Conservation (phyloP, 2,888 invertebrate genomes). For the Scotopteryx bipunctaria region DNA sequence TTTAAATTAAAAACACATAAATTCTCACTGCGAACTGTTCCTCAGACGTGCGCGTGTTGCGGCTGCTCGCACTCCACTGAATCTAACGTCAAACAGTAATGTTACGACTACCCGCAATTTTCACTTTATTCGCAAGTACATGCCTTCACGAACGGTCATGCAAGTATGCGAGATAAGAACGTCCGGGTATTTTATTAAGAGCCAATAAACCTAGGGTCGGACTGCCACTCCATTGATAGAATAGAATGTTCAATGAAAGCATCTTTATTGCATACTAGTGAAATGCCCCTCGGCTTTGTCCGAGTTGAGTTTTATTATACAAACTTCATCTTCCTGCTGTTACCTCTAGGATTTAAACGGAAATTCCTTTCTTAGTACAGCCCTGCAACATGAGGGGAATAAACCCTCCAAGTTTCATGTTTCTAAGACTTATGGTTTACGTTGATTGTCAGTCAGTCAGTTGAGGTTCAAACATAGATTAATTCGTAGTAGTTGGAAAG, state of each 20-base stretch:
- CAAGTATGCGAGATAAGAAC: conserved; percentile 51
- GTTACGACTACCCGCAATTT: conserved; percentile 46
- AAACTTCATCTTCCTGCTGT: too few relatives aligned
- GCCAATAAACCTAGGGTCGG: conserved; percentile 46
- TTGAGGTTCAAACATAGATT: too few relatives aligned
- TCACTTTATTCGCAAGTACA: conserved; percentile 47
- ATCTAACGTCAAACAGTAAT: conserved; percentile 35
- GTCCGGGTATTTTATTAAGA: conserved; percentile 56
- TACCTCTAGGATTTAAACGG: too few relatives aligned
- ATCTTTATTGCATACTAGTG: conserved; percentile 12
- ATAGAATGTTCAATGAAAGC: conserved; percentile 32
- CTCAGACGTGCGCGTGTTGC: conserved; percentile 37
- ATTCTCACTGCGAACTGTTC: conserved; percentile 36
- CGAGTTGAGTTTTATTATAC: too few relatives aligned
- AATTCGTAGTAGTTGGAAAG: too few relatives aligned
- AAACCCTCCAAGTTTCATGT: too few relatives aligned
- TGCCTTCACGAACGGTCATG: conserved; percentile 54
- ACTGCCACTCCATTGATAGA: conserved; percentile 32
- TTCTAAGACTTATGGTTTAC: too few relatives aligned
- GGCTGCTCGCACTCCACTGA: conserved; percentile 46
- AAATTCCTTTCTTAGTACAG: too few relatives aligned
- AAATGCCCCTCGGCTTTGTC: not conserved
- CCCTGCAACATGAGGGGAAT: too few relatives aligned
- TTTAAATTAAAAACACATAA: conserved; percentile 17
- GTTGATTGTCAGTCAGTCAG: too few relatives aligned